Evolutionary conservation across 1,140 invertebrate genomes (phyloP), one percentile per base, ranked within the genome.

Genomic region (Cepaea nemoralis): DNA sequence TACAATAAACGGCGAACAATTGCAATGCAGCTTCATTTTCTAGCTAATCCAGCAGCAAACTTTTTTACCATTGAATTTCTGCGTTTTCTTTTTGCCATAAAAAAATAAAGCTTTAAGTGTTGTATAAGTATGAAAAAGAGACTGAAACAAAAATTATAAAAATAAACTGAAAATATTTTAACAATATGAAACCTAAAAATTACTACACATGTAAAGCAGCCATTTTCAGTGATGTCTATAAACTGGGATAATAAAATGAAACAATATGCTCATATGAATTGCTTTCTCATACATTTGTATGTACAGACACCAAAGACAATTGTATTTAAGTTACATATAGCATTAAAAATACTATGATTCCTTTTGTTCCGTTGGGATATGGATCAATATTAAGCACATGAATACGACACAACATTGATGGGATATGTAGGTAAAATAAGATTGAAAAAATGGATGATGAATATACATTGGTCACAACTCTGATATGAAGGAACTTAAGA

Each of bases 391-490:
- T 69, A 69, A 76, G 45, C 40, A 59, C 55, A 74, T n/a, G 55
- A 37, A 50, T 78, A 66, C 59, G 35, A 69, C 39, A 69, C 63
- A 70, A 67, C 42, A 48, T 39, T 79, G 37, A 79, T 59, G 59
- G 37, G 59, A 63, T 63, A 63, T 63, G 59, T 63, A 16, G 59
- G 5, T 31, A 16, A 63, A 63, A 63, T 63, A 16, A 31, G 6
- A 63, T 19, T 8, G 50, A 55, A 45, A 55, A 63, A 31, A 63
- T 63, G n/a, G 59, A 27, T 16, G 59, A 63, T 63, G 33, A 63
- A 63, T 63, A 63, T 31, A 31, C 59, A 63, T 63, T 31, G 2
- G n/a, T 63, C 59, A 63, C 59, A 63, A 63, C 59, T 63, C 59
- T 63, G 59, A 63, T 63, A 63, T 63, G 59, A 63, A 31, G 59